Evolutionary conservation across 2,888 invertebrate genomes (phyloP).

Genomic region (Scrobipalpa atriplicella): DNA sequence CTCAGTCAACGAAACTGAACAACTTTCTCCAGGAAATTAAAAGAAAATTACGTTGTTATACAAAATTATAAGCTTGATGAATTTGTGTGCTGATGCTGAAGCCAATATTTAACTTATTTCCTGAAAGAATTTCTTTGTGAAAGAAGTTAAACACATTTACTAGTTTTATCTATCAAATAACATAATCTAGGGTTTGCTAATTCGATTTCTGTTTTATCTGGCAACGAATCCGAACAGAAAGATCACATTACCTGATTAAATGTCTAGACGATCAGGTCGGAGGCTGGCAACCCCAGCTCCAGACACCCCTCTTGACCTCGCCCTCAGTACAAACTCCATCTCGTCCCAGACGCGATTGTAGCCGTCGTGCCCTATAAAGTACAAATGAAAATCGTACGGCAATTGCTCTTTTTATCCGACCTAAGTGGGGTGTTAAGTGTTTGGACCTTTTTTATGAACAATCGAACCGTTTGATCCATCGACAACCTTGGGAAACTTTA

Average conservation of each 20-base stretch:
- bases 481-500: not conserved
- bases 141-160: no score
- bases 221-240: not conserved
- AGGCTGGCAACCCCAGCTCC: constrained; percentile 26
- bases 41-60: no score
- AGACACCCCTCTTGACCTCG: constrained; percentile 35
- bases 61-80: no score
- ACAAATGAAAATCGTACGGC: constrained; percentile 11
- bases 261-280: constrained; percentile 9
- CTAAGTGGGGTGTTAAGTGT: constrained; percentile 1
- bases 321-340: constrained; percentile 27
- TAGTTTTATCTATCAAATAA: no score
- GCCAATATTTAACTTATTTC: no score
- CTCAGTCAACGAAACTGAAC: no score
- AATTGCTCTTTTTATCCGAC: constrained; percentile 19
- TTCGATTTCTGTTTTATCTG: not conserved
- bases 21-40: no score
- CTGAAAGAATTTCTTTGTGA: no score
- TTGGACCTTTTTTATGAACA: constrained; percentile 2
- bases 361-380: constrained; percentile 21
- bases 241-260: not conserved
- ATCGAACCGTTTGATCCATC: not conserved
- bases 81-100: no score
- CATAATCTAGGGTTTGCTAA: not conserved
- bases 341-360: constrained; percentile 27